Evolutionary conservation across 1,140 invertebrate species (phyloP), one percentile per base, ranked within the genome.

Genomic region (Prorops nasuta): DNA sequence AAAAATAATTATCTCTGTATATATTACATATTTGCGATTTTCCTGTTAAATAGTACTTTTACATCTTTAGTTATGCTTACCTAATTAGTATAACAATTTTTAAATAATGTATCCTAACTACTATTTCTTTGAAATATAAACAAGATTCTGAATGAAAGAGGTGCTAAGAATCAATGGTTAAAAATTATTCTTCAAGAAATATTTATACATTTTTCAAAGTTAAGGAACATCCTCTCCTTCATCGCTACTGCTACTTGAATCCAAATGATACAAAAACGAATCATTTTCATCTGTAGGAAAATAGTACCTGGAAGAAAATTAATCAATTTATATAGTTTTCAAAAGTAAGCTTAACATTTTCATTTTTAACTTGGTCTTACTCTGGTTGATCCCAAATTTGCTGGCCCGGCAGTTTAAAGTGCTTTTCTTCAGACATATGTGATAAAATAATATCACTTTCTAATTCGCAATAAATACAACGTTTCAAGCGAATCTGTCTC

Each of bases 271-370:
- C 2, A 95, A 69, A 60, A 96, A 86, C 10, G 88, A 82, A 77
- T 96, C 94, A 78, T 94, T 90, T 74, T 96, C 92, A 73, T 91
- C 89, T 1, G 92, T 93, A 1, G 94, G 88, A 73, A 96, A 96
- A 72, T 89, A 95, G 78, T 87, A 95, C 65, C 87, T 88, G 64
- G 41, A 72, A n/a, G n/a, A n/a, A 44, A 32, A 54, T 54, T 41
- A 31, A 44, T 46, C 14, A 20, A 39, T 32, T n/a, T n/a, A 28
- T 28, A 28, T 28, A 28, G 24, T 28, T 28, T n/a, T n/a, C n/a
- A n/a, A n/a, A n/a, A n/a, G n/a, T n/a, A n/a, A 10, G 24, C 10
- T 4, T 28, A 28, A 6, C 24, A 10, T 6, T 28, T 28, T 28
- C 24, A 10, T 6, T 28, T 6, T 28, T 10, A 28, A 28, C 10